A percentile compares a stretch with the other conserved stretches of the same genome.
These are phyloP conservation scores for Noctuana brunneofusca DNA, from an alignment of 2,888 invertebrate species.

Conservation along the genomic window DNA sequence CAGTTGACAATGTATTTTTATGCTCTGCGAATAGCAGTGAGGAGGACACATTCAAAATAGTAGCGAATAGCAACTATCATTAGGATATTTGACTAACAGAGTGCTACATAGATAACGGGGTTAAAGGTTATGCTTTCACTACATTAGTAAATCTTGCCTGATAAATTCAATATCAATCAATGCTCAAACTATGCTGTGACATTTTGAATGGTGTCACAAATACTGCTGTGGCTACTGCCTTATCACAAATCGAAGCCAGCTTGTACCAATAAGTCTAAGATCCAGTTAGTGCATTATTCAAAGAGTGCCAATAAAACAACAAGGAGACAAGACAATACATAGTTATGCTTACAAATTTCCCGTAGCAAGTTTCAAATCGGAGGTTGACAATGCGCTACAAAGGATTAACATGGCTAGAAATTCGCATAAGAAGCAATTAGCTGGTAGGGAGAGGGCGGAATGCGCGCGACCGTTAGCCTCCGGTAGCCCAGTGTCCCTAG, in stretches of 20 bases:
- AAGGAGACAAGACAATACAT: constrained; percentile 1
- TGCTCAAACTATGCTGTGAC: too few relatives aligned
- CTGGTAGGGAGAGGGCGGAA: constrained; percentile 64
- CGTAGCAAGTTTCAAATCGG: constrained; percentile 6
- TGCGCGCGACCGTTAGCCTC: constrained; percentile 78
- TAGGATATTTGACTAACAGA: neutral
- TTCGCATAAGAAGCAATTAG: constrained; percentile 69
- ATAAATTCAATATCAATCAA: too few relatives aligned
- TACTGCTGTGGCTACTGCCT: neutral
- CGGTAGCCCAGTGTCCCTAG: constrained; percentile 61
- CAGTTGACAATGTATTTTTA: constrained; percentile 26
- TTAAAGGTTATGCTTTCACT: too few relatives aligned
- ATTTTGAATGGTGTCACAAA: neutral
- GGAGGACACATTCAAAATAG: constrained; percentile 19
- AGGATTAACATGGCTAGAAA: constrained; percentile 38
- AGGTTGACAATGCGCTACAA: constrained; percentile 29
- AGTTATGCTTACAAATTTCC: constrained; percentile 4
- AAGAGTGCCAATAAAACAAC: neutral
- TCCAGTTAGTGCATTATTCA: neutral
- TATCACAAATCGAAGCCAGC: neutral
- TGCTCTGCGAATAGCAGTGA: constrained; percentile 5
- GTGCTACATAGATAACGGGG: too few relatives aligned
- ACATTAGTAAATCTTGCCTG: too few relatives aligned
- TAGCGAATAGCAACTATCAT: neutral
- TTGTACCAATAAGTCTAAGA: neutral